These are phyloP conservation scores for Paradisaea rubra DNA, from an alignment of 2,113 vertebrate genomes.

Conservation along the genomic window DNA sequence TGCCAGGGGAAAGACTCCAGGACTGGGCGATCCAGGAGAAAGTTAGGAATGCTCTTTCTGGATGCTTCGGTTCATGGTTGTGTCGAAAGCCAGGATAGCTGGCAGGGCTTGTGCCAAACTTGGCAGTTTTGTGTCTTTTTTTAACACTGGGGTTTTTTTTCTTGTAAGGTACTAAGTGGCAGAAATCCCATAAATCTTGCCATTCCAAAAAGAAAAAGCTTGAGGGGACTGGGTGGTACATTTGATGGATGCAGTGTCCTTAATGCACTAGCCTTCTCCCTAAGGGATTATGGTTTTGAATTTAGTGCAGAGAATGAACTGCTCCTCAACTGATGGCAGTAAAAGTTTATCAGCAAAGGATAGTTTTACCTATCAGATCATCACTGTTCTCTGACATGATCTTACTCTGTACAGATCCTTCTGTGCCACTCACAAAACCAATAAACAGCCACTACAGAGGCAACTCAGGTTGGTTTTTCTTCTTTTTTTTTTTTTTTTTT, in stretches of 20 bases:
- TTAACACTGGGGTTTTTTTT: not conserved
- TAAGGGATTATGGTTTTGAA: conserved; percentile 30
- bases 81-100: not conserved
- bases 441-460: not conserved
- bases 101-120: not conserved
- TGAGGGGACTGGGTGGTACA: conserved; percentile 4
- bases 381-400: not conserved
- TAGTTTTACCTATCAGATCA: not conserved
- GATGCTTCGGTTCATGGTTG: not conserved
- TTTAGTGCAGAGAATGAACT: conserved; percentile 17
- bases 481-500: not conserved
- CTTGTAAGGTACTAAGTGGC: conserved; percentile 46
- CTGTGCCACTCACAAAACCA: not conserved
- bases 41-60: not conserved
- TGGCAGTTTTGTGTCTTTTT: not conserved
- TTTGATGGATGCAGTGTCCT: conserved; percentile 19
- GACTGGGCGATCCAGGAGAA: not conserved
- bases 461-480: not conserved
- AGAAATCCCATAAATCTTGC: conserved; percentile 26
- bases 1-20: not conserved
- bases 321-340: conserved; percentile 13
- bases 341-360: conserved; percentile 32
- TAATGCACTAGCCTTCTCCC: conserved; percentile 29
- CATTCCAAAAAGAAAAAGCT: conserved; percentile 49
- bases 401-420: not conserved